Percentiles rank a stretch among this genome's conserved stretches.
phyloP scores from a whole-genome alignment of 2,113 vertebrate species.

The Hemiscyllium ocellatum region DNA sequence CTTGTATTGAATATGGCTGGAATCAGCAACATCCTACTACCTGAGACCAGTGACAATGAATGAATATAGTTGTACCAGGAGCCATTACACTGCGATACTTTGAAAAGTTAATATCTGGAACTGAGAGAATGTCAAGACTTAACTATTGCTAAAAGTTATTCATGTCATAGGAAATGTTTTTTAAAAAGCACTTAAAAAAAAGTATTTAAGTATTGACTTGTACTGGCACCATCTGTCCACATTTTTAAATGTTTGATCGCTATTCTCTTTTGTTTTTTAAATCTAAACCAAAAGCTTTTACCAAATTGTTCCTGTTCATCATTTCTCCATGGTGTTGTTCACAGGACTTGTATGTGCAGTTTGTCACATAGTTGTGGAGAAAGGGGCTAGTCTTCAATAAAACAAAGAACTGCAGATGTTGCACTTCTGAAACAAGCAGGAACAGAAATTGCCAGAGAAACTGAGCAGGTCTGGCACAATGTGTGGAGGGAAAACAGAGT shows the following conservation, averaged over 20 bases:
- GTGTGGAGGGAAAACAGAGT: too few relatives aligned
- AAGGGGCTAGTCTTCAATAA: too few relatives aligned
- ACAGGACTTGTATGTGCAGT: neutral
- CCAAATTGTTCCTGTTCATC: neutral
- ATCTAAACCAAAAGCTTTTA: neutral
- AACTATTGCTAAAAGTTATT: too few relatives aligned
- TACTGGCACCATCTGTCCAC: neutral
- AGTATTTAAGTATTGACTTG: neutral
- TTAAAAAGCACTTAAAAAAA: neutral
- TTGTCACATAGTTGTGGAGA: neutral
- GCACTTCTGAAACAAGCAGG: too few relatives aligned
- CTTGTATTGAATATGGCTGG: neutral
- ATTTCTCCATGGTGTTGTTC: neutral
- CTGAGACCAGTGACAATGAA: neutral
- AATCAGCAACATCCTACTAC: neutral
- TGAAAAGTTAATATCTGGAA: neutral
- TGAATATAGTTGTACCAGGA: too few relatives aligned
- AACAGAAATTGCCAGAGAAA: too few relatives aligned
- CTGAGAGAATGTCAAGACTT: neutral
- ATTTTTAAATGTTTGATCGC: neutral
- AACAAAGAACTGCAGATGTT: too few relatives aligned
- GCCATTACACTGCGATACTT: neutral
- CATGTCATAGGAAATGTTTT: too few relatives aligned
- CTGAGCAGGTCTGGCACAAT: too few relatives aligned
- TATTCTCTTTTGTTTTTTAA: neutral